These are phyloP conservation scores for Oscheius sp. DNA, from an alignment of 1,140 invertebrate genomes.

Conservation along the genomic window DNA sequence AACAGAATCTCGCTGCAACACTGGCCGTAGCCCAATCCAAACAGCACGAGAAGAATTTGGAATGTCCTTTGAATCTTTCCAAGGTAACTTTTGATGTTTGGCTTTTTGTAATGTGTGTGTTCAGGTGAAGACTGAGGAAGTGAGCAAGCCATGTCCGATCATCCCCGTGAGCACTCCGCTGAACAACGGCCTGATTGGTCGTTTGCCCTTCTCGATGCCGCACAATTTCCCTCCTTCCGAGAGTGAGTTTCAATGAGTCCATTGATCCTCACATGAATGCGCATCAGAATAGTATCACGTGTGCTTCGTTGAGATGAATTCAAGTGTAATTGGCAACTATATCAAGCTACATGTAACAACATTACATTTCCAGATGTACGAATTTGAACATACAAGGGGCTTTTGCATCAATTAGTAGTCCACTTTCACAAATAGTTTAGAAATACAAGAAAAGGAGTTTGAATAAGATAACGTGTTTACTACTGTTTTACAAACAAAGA, in stretches of 20 bases:
- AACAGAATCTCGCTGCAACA: conserved; percentile 13
- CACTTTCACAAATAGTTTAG: background rate
- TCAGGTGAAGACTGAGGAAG: background rate
- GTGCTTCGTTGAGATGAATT: too few species aligned
- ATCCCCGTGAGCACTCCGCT: background rate
- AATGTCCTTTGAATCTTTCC: conserved; percentile 23
- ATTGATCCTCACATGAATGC: too few species aligned
- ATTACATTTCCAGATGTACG: too few species aligned
- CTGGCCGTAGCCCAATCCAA: background rate
- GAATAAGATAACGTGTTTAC: background rate
- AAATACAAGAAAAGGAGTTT: background rate
- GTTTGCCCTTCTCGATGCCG: background rate
- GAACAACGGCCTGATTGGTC: background rate
- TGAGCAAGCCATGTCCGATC: background rate
- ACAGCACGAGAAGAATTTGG: background rate
- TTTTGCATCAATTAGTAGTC: background rate
- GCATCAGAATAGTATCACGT: too few species aligned
- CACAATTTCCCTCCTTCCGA: conserved; percentile 5
- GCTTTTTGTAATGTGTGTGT: background rate
- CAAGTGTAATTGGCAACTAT: too few species aligned
- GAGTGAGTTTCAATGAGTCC: background rate
- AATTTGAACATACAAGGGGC: too few species aligned
- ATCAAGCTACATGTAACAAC: too few species aligned
- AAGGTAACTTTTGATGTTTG: background rate
- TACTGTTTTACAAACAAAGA: too few species aligned